These are phyloP conservation scores for Druon quercuslanigerum DNA, from an alignment of 1,140 invertebrate genomes.

Conservation along the genomic window DNA sequence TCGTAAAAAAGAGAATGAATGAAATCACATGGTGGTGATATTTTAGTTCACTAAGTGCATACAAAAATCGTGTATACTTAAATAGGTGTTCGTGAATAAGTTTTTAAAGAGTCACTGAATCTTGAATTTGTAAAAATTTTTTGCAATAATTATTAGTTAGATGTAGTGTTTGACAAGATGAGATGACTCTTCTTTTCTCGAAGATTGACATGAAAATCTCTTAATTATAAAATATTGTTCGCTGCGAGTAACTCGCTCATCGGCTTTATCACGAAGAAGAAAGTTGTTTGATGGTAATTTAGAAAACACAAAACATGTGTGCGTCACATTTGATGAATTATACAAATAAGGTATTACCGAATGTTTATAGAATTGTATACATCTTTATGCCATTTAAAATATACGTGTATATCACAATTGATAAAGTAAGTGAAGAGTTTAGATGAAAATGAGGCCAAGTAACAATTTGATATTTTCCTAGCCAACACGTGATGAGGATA, in stretches of 20 bases:
- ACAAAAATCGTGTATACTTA: background rate
- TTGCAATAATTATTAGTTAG: background rate
- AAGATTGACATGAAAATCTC: background rate
- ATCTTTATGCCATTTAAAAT: conserved; percentile 30
- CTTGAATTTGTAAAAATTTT: background rate
- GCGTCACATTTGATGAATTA: conserved; percentile 12
- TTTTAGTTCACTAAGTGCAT: too few relatives aligned
- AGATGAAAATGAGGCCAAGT: conserved; percentile 27
- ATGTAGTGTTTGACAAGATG: background rate
- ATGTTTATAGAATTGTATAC: conserved; percentile 31
- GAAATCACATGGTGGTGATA: background rate
- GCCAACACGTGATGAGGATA: conserved; percentile 11
- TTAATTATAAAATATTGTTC: conserved; percentile 11
- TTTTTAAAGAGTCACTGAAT: background rate
- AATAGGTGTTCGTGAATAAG: background rate
- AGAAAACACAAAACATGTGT: conserved; percentile 10
- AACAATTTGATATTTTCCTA: background rate
- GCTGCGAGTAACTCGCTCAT: background rate
- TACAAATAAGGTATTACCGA: conserved; percentile 24
- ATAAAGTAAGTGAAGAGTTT: conserved; percentile 30
- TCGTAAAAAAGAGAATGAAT: background rate
- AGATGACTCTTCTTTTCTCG: background rate
- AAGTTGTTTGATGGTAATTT: background rate
- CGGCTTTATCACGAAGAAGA: conserved; percentile 8
- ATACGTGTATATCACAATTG: conserved; percentile 21